Percentiles rank a stretch among this genome's conserved stretches.
Evolutionary conservation across 2,888 invertebrate species (phyloP).

Genomic region (Vannuccia rotundouncinata): DNA sequence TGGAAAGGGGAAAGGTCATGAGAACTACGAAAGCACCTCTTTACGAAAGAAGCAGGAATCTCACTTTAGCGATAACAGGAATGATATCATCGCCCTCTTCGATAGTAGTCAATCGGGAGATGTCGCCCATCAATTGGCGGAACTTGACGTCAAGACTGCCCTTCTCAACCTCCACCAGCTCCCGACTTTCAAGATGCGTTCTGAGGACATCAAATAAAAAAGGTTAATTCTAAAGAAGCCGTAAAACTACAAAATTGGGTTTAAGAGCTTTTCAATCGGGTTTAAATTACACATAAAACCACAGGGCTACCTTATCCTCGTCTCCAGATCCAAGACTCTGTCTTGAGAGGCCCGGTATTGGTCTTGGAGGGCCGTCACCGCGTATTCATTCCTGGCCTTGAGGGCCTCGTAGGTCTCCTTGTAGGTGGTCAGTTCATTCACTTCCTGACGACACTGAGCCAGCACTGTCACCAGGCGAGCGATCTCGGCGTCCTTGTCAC

Average conservation of each 20-base stretch:
- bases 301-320: slow-evolving; percentile 6
- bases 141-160: not conserved
- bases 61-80: not conserved
- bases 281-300: too few species aligned
- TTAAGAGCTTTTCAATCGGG: too few species aligned
- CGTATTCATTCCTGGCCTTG: slow-evolving; percentile 3
- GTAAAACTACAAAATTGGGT: too few species aligned
- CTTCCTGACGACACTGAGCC: not conserved
- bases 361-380: slow-evolving; percentile 32
- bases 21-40: too few species aligned
- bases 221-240: too few species aligned
- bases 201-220: too few species aligned
- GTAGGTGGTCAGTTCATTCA: not conserved
- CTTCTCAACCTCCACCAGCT: not conserved
- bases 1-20: too few species aligned
- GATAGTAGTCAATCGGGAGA: not conserved
- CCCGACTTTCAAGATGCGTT: not conserved
- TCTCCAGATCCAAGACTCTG: not conserved
- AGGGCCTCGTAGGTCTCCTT: not conserved
- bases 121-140: not conserved
- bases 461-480: not conserved
- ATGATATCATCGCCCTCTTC: not conserved
- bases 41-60: too few species aligned
- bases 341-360: slow-evolving; percentile 27
- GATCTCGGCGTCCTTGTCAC: not conserved